A percentile compares a stretch with the other conserved stretches of the same genome.
These are phyloP conservation scores for Sardina pilchardus DNA, from an alignment of 2,113 vertebrate genomes.

Conservation along the genomic window DNA sequence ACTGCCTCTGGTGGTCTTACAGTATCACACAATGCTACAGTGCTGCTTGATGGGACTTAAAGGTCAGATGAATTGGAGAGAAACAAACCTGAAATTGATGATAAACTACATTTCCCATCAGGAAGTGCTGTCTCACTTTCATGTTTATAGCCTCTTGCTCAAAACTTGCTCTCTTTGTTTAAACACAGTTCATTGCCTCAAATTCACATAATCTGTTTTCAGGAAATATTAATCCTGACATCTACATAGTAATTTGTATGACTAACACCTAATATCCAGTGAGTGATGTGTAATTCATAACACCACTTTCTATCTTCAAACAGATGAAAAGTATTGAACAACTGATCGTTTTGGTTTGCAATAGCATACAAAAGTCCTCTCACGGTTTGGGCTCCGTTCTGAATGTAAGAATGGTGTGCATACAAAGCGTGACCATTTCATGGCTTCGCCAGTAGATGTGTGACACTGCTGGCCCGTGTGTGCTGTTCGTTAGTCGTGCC, in stretches of 20 bases:
- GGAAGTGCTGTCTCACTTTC: not conserved
- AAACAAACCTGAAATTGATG: not conserved
- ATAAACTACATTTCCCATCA: conserved; percentile 40
- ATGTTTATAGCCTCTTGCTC: conserved; percentile 2
- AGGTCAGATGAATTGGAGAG: conserved; percentile 34
- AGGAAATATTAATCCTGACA: not conserved
- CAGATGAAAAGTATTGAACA: conserved; percentile 93
- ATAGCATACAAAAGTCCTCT: conserved; percentile 84
- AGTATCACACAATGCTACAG: not conserved
- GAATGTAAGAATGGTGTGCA: conserved; percentile 85
- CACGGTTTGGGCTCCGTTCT: conserved; percentile 80
- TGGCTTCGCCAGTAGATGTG: conserved; percentile 71
- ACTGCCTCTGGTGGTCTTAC: not conserved
- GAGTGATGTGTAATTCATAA: conserved; percentile 6
- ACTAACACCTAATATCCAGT: conserved; percentile 42
- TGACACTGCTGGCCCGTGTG: conserved; percentile 55
- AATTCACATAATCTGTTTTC: not conserved
- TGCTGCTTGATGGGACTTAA: conserved; percentile 27
- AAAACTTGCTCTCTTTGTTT: conserved; percentile 18
- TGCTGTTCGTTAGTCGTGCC: conserved; percentile 7
- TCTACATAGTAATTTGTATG: conserved; percentile 42
- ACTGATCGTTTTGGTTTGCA: conserved; percentile 87
- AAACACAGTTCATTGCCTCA: conserved; percentile 35
- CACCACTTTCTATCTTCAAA: conserved; percentile 76
- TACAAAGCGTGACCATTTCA: conserved; percentile 74